Evolutionary conservation across 2,888 invertebrate species (phyloP).

Genomic region (Chaetoderma sp.): DNA sequence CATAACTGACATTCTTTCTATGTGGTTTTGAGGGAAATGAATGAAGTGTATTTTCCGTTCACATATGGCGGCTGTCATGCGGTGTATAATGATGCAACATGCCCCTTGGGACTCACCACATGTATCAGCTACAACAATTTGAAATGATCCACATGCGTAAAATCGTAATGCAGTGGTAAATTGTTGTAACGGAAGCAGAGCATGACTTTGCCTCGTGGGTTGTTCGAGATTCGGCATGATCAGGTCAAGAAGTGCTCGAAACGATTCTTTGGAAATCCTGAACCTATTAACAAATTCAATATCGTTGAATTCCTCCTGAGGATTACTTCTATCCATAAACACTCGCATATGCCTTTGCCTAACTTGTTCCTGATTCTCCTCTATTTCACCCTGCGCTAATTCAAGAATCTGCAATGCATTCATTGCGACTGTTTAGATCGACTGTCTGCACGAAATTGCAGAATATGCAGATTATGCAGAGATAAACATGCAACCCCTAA

Average conservation of each 20-base stretch:
- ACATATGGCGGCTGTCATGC: neutral
- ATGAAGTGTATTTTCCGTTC: neutral
- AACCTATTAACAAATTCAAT: constrained; percentile 7
- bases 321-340: constrained; percentile 5
- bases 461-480: too few species aligned
- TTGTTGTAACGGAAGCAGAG: neutral
- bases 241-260: neutral
- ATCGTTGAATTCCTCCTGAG: neutral
- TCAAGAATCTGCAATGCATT: too few species aligned
- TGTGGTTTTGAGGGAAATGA: neutral
- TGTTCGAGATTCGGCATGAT: neutral
- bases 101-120: neutral
- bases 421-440: too few species aligned
- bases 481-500: too few species aligned
- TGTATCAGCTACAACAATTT: neutral
- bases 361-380: too few species aligned
- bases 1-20: neutral
- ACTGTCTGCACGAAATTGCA: too few species aligned
- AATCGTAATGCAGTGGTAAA: constrained; percentile 2
- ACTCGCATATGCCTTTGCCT: too few species aligned
- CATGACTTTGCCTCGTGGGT: neutral
- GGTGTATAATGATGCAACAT: constrained; percentile 1
- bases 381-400: too few species aligned
- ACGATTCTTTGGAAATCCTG: neutral
- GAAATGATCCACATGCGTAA: constrained; percentile 6